Evolutionary conservation across 2,888 invertebrate genomes (phyloP).

Genomic region (Agrochola circellaris): DNA sequence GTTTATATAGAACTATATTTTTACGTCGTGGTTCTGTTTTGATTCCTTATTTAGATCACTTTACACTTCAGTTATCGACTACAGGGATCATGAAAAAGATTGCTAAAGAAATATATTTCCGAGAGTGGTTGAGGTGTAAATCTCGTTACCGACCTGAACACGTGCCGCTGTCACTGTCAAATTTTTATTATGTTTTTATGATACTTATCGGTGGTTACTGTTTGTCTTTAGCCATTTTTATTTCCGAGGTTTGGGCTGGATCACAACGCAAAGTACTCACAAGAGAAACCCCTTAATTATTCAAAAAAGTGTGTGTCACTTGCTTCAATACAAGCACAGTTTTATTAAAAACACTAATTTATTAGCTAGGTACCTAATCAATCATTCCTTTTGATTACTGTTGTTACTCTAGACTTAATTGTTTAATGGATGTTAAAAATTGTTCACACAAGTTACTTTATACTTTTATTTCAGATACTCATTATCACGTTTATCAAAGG

Average conservation of each 20-base stretch:
- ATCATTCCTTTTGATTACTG: too few relatives aligned
- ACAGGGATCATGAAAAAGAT: conserved; percentile 64
- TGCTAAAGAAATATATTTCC: conserved; percentile 35
- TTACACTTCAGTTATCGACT: conserved; percentile 35
- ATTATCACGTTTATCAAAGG: conserved; percentile 61
- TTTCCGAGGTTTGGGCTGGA: conserved; percentile 48
- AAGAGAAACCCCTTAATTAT: not conserved
- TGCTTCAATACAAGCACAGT: not conserved
- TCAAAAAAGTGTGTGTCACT: not conserved
- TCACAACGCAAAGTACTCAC: not conserved
- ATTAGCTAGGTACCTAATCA: too few relatives aligned
- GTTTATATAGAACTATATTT: conserved; percentile 64
- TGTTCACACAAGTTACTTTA: conserved; percentile 50
- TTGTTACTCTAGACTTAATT: conserved; percentile 68
- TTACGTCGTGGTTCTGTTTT: conserved; percentile 73
- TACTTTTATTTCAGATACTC: conserved; percentile 63
- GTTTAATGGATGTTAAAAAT: conserved; percentile 62
- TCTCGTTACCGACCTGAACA: conserved; percentile 10
- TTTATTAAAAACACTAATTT: not conserved
- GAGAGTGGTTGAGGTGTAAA: conserved; percentile 64
- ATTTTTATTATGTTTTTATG: conserved; percentile 60
- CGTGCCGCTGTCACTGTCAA: conserved; percentile 47
- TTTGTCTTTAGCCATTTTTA: conserved; percentile 65
- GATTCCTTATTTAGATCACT: conserved; percentile 44
- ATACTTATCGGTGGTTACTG: conserved; percentile 68